phyloP scores from a whole-genome alignment of 2,113 vertebrate species.

The Myotis davidii region DNA sequence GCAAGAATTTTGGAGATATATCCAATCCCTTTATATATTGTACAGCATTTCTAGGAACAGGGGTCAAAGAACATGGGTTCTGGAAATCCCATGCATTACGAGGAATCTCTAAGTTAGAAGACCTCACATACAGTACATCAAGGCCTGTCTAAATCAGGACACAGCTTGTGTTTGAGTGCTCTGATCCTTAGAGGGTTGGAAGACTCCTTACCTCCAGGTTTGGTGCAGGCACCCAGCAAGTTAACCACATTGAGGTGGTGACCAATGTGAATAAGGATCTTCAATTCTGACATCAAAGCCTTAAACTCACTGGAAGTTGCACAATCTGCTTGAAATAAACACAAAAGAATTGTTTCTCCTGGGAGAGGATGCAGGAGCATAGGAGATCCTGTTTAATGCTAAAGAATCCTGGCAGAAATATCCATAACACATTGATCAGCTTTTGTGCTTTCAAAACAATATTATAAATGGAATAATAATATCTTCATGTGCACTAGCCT shows the following conservation, averaged over 20 bases:
- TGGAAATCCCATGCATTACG: neutral
- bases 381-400: constrained; percentile 82
- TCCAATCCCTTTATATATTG: neutral
- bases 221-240: constrained; percentile 95
- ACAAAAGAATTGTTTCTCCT: neutral
- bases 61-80: neutral
- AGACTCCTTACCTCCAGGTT: constrained; percentile 91
- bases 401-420: neutral
- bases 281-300: constrained; percentile 96
- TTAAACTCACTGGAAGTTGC: constrained; percentile 95
- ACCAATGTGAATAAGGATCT: constrained; percentile 96
- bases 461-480: constrained; percentile 72
- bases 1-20: neutral
- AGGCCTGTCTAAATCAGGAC: neutral
- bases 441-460: constrained; percentile 65
- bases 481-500: neutral
- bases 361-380: neutral
- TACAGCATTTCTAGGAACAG: neutral
- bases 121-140: neutral
- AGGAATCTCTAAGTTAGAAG: neutral
- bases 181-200: neutral
- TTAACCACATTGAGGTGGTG: constrained; percentile 97
- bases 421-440: constrained; percentile 65
- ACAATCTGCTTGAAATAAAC: constrained; percentile 85
- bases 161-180: neutral